Percentiles rank a stretch among this genome's conserved stretches.
Conservation (phyloP, 2,888 invertebrate species). For the Strigamia maritima region DNA sequence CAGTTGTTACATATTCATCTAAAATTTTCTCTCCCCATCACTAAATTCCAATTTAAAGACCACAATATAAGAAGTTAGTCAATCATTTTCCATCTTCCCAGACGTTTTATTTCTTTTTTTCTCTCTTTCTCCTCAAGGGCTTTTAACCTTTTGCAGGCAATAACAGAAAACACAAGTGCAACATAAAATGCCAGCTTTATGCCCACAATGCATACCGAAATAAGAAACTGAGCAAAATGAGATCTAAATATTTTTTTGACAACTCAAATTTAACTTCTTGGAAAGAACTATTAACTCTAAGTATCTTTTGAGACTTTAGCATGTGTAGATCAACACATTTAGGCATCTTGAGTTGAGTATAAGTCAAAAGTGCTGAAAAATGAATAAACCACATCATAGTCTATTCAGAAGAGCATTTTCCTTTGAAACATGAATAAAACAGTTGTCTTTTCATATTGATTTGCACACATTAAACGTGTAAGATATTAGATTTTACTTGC, state of each 20-base stretch:
- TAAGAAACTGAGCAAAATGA: background rate
- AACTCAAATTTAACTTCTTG: too few species aligned
- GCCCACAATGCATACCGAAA: background rate
- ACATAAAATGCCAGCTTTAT: background rate
- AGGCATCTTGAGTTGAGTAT: too few species aligned
- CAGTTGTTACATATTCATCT: background rate
- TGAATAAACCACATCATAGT: background rate
- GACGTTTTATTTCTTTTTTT: background rate
- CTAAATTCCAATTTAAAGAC: slow-evolving; percentile 2
- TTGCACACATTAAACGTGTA: too few species aligned
- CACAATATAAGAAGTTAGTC: background rate
- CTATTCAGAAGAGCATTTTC: background rate
- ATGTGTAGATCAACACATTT: too few species aligned
- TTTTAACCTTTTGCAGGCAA: background rate
- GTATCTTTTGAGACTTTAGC: too few species aligned
- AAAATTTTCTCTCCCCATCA: background rate
- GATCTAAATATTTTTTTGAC: background rate
- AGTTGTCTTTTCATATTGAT: too few species aligned
- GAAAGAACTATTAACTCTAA: too few species aligned
- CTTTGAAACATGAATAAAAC: too few species aligned
- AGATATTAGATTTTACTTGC: too few species aligned
- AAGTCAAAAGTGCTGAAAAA: too few species aligned
- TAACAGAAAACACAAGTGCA: background rate
- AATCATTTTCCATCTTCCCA: background rate
- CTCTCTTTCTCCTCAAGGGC: background rate